A percentile compares a stretch with the other conserved stretches of the same genome.
Conservation (phyloP, 2,888 invertebrate species). For the Volucella inflata region DNA sequence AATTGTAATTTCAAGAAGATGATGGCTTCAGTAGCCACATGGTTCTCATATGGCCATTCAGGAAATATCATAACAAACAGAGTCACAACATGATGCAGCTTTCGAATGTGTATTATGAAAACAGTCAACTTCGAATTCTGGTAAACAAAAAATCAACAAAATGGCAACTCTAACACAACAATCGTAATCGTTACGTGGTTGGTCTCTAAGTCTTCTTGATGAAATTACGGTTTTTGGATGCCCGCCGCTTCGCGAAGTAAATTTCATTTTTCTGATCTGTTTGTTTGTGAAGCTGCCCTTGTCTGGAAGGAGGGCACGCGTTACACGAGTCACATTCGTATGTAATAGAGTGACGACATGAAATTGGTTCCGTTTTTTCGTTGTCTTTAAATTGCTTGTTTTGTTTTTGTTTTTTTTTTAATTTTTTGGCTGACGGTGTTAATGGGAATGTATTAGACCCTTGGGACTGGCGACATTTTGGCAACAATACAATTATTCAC, state of each 20-base stretch:
- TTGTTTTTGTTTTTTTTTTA: neutral
- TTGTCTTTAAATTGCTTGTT: neutral
- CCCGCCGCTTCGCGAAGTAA: constrained; percentile 8
- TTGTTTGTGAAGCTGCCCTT: neutral
- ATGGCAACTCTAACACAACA: constrained; percentile 11
- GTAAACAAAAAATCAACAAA: neutral
- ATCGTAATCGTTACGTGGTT: constrained; percentile 3
- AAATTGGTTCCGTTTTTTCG: constrained; percentile 35
- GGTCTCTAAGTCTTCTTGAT: constrained; percentile 40
- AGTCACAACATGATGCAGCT: no score
- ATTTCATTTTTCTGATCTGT: constrained; percentile 39
- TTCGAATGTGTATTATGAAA: no score
- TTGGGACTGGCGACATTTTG: constrained; percentile 23
- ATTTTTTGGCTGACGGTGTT: constrained; percentile 44
- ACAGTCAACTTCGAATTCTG: no score
- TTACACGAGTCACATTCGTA: neutral
- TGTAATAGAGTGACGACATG: constrained; percentile 45
- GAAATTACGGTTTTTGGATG: constrained; percentile 32
- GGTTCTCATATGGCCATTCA: no score
- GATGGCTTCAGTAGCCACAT: no score
- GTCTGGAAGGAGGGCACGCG: neutral
- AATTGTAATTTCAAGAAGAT: no score
- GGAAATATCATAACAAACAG: no score
- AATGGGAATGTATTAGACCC: constrained; percentile 49
- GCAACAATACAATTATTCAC: constrained; percentile 37